Base-by-base conservation (phyloP, 2,797 vertebrate species). In the Acipenser ruthenus region DNA sequence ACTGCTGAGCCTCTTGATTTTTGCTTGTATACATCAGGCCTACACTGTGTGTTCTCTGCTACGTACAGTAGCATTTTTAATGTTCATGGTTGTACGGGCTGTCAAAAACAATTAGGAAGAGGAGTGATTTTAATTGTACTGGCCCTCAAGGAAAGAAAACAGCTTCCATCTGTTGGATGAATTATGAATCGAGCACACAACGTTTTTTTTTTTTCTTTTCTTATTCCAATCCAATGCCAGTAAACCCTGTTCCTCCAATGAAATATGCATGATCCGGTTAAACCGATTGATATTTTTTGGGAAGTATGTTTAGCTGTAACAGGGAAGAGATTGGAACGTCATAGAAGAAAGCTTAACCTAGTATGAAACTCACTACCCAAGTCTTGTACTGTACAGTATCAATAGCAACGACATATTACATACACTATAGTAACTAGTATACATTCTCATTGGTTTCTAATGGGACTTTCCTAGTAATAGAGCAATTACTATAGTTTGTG, bases 61-160 rank as follows among this genome's bases (percentile, higher is more conserved):
- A 9, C n/a, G 4, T 37, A 37, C 37, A 37, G 66, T 13, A 62
- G 12, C 49, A 6, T 63, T 61, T 74, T 23, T 6, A 48, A 61
- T 50, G 58, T 65, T 61, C 48, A 9, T 8, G 55, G 15, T 48
- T 62, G 12, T 52, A n/a, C 51, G 61, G 64, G 68, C 77, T 75
- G 77, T 80, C 80, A 75, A 65, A 78, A 71, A 61, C 65, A 65
- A 78, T 82, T 74, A 80, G 50, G 49, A 61, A 70, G 71, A 64
- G 64, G 56, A 72, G 55, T 65, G 23, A 50, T 49, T 67, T 60
- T 67, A 73, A 74, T 71, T 74, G 63, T 67, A 10, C 55, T 72
- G 70, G 62, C 68, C 70, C 67, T 59, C 56, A 49, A 52, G 69
- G 59, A 71, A 18, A 67, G 71, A 68, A 49, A 48, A 50, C 10